Evolutionary conservation across 2,888 invertebrate species (phyloP), one percentile per base, ranked within the genome.

Genomic region (Miltochrista miniata): DNA sequence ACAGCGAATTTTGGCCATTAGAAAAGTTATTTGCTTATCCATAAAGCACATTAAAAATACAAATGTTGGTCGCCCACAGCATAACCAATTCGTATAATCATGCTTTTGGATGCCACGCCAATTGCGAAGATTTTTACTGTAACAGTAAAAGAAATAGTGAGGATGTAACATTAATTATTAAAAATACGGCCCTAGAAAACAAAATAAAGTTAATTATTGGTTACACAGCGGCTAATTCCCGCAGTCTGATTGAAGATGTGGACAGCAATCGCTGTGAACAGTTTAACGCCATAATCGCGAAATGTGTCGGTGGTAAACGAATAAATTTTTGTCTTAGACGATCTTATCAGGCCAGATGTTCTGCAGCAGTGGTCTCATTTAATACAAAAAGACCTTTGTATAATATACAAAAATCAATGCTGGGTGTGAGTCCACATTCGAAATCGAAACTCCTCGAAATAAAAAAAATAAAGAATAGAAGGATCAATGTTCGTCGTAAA

Each of bases 251-350:
- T 30, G 31, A 51, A 10, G 46, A 51, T 10, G 29, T 10, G 12
- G 38, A 37, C 2, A 51, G 37, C 7, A 51, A 51, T n/a, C 34
- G 11, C 36, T 1, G 42, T 37, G 46, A 46, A 38, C 31, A 38
- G 8, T 51, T 38, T 12, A 51, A 51, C 33, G 42, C 37, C 34
- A 42, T 46, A 42, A 46, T 51, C 12, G 51, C 51, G 36, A 48
- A 52, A 44, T 44, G 43, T 4, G 44, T 48, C 9, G 47, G 51
- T 11, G 45, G 51, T 13, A 51, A 46, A 47, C 9, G 52, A 42
- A 51, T 31, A 18, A 51, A 51, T 13, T 39, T 39, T 18, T 2
- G 14, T 2, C 43, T 34, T 18, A 37, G 39, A 15, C 29, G 33
- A 30, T 30, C 42, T 30, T 51, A 51, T 30, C 43, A 51, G 8